Evolutionary conservation across 2,113 vertebrate genomes (phyloP).

Genomic region (Neoarius graeffei): DNA sequence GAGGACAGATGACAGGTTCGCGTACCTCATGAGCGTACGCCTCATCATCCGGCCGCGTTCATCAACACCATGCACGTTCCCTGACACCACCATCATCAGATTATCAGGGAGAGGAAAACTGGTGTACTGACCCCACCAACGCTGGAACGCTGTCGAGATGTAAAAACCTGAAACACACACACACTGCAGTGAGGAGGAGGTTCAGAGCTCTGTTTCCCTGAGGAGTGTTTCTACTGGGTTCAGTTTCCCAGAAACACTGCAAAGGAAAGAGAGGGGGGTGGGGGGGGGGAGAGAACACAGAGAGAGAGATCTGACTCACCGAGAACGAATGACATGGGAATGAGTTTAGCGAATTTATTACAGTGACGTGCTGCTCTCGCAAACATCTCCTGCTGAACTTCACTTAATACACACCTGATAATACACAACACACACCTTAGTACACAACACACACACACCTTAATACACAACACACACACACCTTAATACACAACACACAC

Average conservation of each 20-base stretch:
- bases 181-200: not conserved
- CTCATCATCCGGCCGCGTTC: slow-evolving; percentile 81
- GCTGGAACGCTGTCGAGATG: slow-evolving; percentile 82
- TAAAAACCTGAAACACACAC: slow-evolving; percentile 79
- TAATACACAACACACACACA: not conserved
- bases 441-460: not conserved
- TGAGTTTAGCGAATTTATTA: slow-evolving; percentile 80
- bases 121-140: slow-evolving; percentile 92
- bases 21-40: slow-evolving; percentile 83
- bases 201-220: not conserved
- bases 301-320: slow-evolving; percentile 64
- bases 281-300: not conserved
- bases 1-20: slow-evolving; percentile 83
- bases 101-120: slow-evolving; percentile 89
- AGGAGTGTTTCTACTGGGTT: too few species aligned
- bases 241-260: too few species aligned
- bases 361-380: slow-evolving; percentile 81
- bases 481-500: slow-evolving; percentile 45
- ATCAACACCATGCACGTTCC: slow-evolving; percentile 82
- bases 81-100: slow-evolving; percentile 88
- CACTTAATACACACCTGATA: slow-evolving; percentile 73
- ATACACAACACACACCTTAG: not conserved
- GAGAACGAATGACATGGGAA: slow-evolving; percentile 84
- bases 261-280: too few species aligned
- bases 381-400: slow-evolving; percentile 77